phyloP scores from a whole-genome alignment of 1,140 invertebrate genomes.

The Andricus grossulariae region DNA sequence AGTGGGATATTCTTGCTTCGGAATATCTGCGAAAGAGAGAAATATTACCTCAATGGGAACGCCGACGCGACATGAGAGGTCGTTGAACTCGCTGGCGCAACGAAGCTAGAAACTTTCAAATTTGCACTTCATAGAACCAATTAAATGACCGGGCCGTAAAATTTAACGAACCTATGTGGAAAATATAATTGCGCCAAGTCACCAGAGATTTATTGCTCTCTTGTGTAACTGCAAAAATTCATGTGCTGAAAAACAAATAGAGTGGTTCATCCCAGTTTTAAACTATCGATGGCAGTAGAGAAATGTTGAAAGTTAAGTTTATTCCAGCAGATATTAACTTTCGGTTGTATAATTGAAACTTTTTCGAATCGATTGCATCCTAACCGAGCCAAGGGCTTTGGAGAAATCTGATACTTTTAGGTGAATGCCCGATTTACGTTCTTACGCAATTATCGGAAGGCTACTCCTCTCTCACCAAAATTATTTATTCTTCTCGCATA shows the following conservation, averaged over 20 bases:
- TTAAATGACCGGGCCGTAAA: slow-evolving; percentile 29
- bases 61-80: slow-evolving; percentile 12
- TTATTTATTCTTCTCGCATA: not conserved
- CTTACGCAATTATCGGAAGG: slow-evolving; percentile 48
- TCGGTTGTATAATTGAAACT: not conserved
- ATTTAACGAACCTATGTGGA: slow-evolving; percentile 25
- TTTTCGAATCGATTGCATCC: not conserved
- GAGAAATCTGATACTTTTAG: slow-evolving; percentile 49
- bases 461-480: not conserved
- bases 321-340: not conserved
- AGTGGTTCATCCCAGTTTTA: not conserved
- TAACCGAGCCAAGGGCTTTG: slow-evolving; percentile 46
- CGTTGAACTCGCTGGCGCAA: slow-evolving; percentile 19
- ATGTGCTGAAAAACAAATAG: not conserved
- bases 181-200: not conserved
- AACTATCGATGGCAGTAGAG: not conserved
- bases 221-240: slow-evolving; percentile 17
- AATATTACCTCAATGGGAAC: not conserved
- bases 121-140: slow-evolving; percentile 31
- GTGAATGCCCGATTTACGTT: slow-evolving; percentile 39
- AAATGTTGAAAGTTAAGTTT: not conserved
- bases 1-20: slow-evolving; percentile 1
- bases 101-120: slow-evolving; percentile 28
- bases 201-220: slow-evolving; percentile 7
- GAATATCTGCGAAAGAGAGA: slow-evolving; percentile 3